phyloP scores from a whole-genome alignment of 2,113 vertebrate genomes.

The Urocynchramus pylzowi region DNA sequence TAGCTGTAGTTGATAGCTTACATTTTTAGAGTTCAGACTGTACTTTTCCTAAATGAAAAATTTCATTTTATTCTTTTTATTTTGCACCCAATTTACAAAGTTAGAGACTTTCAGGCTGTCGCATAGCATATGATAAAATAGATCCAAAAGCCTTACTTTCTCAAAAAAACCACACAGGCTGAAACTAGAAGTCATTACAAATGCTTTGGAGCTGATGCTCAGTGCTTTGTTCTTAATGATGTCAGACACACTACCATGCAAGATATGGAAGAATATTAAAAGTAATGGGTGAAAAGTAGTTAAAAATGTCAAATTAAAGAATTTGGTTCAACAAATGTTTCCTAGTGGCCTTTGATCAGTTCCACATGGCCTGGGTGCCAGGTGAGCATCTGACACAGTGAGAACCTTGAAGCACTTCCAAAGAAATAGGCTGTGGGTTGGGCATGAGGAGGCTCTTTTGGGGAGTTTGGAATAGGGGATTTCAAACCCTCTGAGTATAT shows the following conservation, averaged over 20 bases:
- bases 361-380: not conserved
- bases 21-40: not conserved
- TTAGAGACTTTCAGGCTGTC: not conserved
- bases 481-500: not conserved
- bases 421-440: not conserved
- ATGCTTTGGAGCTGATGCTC: not conserved
- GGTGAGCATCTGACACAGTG: fast-evolving
- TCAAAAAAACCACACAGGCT: not conserved
- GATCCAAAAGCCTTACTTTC: not conserved
- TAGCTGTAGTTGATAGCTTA: not conserved
- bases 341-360: not conserved
- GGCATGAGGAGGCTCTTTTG: not conserved
- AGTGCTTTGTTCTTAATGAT: not conserved
- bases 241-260: not conserved
- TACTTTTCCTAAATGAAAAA: not conserved
- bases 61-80: not conserved
- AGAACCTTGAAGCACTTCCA: not conserved
- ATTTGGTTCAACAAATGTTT: not conserved
- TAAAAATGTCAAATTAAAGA: not conserved
- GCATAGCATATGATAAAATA: not conserved
- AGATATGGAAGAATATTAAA: not conserved
- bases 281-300: not conserved
- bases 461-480: not conserved
- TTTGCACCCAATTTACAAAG: not conserved
- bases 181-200: not conserved